Conservation (phyloP, 2,113 vertebrate species). For the Nycticebus coucang region DNA sequence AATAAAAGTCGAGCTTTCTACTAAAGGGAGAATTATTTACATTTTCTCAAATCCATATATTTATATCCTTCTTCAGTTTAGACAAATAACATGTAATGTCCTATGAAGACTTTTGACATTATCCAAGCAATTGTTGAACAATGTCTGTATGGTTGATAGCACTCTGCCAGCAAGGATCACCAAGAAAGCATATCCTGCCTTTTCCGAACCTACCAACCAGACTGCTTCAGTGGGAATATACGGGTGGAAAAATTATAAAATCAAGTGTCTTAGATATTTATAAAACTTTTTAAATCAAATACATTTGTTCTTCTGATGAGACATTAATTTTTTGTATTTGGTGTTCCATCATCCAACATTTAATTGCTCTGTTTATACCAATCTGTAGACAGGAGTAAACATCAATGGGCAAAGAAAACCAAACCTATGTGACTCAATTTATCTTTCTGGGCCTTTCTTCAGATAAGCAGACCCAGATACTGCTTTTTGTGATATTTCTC, state of each 20-base stretch:
- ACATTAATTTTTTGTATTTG: not conserved
- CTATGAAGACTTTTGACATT: not conserved
- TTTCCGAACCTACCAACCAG: not conserved
- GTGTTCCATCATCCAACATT: not conserved
- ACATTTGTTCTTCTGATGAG: not conserved
- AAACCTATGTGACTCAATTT: constrained; percentile 68
- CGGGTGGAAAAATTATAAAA: not conserved
- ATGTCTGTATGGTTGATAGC: not conserved
- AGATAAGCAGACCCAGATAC: not conserved
- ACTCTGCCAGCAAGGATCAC: not conserved
- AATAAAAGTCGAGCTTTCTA: not conserved
- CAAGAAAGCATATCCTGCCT: not conserved
- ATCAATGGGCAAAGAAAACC: constrained; percentile 60
- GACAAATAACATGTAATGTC: not conserved
- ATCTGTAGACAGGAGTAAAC: not conserved
- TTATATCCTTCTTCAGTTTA: not conserved
- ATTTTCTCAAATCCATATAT: not conserved
- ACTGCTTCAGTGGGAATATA: not conserved
- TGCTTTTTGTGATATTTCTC: constrained; percentile 68
- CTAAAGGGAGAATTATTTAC: not conserved
- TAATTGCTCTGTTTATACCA: not conserved
- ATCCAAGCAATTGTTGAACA: not conserved
- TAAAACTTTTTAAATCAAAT: not conserved
- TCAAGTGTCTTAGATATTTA: not conserved
- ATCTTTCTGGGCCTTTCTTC: constrained; percentile 70